phyloP scores from a whole-genome alignment of 2,797 vertebrate species.

The Gallinago solitaria region DNA sequence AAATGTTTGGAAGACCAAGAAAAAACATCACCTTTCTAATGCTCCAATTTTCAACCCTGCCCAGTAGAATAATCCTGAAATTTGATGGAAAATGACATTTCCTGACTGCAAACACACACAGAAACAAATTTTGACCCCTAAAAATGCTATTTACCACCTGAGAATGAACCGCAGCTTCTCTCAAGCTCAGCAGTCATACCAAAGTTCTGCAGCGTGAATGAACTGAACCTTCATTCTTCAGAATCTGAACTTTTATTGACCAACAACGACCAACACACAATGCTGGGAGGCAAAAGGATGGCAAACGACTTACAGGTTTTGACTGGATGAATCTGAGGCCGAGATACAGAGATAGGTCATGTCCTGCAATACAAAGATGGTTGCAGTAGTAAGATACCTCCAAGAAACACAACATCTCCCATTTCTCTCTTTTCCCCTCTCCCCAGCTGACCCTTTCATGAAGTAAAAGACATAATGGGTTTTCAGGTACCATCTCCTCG shows the following conservation, averaged over 20 bases:
- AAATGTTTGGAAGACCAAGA: accelerated
- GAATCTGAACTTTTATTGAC: not conserved
- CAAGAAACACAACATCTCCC: not conserved
- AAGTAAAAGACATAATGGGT: not conserved
- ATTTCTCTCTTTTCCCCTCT: not conserved
- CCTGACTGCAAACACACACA: not conserved
- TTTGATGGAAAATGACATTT: not conserved
- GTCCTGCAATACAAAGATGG: slow-evolving; percentile 73
- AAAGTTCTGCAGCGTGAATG: not conserved
- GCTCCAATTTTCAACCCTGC: not conserved
- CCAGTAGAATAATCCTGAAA: not conserved
- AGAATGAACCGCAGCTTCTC: not conserved
- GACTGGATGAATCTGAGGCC: slow-evolving; percentile 85
- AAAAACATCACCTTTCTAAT: not conserved
- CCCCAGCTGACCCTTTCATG: not conserved
- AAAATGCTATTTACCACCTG: not conserved
- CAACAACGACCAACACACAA: accelerated
- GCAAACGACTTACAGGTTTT: slow-evolving; percentile 86
- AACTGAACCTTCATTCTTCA: not conserved
- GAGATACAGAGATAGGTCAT: slow-evolving; percentile 90
- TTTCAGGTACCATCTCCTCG: not conserved
- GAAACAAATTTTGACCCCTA: not conserved
- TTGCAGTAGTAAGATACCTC: not conserved
- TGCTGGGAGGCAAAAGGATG: not conserved
- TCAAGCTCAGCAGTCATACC: not conserved